Conservation (phyloP, 2,113 vertebrate species). For the Tor tambroides region DNA sequence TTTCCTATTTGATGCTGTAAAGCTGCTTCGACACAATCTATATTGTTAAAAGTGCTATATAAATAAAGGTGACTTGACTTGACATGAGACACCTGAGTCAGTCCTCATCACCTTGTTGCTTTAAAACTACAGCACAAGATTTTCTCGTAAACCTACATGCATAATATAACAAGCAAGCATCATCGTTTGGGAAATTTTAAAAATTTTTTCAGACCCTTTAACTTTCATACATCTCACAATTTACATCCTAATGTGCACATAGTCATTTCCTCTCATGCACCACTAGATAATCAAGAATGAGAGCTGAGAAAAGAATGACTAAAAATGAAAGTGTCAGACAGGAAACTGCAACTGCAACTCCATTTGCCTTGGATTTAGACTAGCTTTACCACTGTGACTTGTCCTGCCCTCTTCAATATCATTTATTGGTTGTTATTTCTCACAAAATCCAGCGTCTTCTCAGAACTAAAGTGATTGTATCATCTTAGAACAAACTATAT, state of each 20-base stretch:
- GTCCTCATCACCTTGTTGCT: neutral
- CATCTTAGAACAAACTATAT: neutral
- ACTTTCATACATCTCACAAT: neutral
- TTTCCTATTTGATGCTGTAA: too few relatives aligned
- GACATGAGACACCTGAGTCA: neutral
- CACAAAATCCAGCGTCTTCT: neutral
- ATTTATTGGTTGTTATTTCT: neutral
- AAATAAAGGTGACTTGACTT: too few relatives aligned
- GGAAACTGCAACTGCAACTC: conserved; percentile 27
- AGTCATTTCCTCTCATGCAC: conserved; percentile 6
- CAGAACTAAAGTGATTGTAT: neutral
- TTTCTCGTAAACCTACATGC: neutral
- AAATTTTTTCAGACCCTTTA: neutral
- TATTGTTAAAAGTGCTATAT: too few relatives aligned
- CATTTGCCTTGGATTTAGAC: conserved; percentile 29
- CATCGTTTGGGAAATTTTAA: conserved; percentile 10
- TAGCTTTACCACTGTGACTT: neutral
- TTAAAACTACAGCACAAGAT: neutral
- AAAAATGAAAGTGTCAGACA: conserved; percentile 38
- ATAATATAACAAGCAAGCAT: neutral
- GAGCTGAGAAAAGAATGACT: conserved; percentile 19
- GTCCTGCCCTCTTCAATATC: neutral
- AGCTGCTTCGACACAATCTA: too few relatives aligned
- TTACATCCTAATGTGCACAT: conserved; percentile 3
- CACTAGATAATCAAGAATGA: conserved; percentile 8